Evolutionary conservation across 2,797 vertebrate genomes (phyloP), one percentile per base, ranked within the genome.

Genomic region (Microctenopoma lineatum): DNA sequence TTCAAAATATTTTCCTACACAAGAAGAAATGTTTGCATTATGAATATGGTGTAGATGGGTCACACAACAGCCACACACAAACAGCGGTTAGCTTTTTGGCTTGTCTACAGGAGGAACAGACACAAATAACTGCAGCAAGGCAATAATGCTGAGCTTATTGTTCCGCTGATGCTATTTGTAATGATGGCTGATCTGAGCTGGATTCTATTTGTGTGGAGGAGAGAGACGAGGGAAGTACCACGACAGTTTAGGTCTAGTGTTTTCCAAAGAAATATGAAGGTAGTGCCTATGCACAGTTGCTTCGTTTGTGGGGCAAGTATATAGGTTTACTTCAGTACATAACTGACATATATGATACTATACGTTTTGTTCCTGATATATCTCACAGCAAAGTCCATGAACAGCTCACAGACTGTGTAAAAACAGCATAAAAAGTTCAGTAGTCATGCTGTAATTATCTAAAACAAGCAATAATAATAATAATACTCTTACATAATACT

Each of bases 11-110:
- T 82, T 76, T 42, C 65, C 75, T 73, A 25, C 60, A 66, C 75
- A 73, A 72, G 51, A 47, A 51, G 68, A 60, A 55, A 38, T 69
- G 81, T 80, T 88, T 83, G 84, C 68, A 71, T 81, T 64, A 54
- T 70, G 70, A 84, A 50, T 56, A 21, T 58, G 77, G 53, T 60
- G 66, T 65, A 72, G 63, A 51, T 5, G 48, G 70, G 72, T 86
- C 84, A 76, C 66, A 21, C 2, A 25, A 56, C 61, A 71, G 60
- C 51, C n/a, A 10, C 42, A 3, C 2, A 38, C 67, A 56, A 32
- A 67, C 79, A 61, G 70, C 71, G 16, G 50, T 71, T 73, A 64
- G 61, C 45, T 48, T 59, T 75, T 80, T 75, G 73, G 72, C 71
- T 73, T 54, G 36, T 78, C 48, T 79, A 71, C 73, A 66, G 85